A percentile compares a stretch with the other conserved stretches of the same genome.
Evolutionary conservation across 2,113 vertebrate genomes (phyloP).

Genomic region (Eulacestoma nigropectus): DNA sequence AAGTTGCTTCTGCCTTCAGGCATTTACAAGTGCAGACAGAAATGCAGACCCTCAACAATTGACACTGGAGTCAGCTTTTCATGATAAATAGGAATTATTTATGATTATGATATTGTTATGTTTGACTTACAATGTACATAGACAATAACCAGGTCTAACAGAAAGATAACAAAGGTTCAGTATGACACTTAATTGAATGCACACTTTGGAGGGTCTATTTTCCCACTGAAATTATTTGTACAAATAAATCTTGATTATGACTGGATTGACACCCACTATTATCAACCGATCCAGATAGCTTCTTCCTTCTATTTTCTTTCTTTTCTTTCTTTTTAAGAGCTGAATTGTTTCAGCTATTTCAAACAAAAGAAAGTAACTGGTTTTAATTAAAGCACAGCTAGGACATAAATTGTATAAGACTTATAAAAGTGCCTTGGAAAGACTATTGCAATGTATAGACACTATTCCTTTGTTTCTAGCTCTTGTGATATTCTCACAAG

Average conservation of each 20-base stretch:
- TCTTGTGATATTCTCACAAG: background rate
- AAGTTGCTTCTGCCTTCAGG: conserved; percentile 13
- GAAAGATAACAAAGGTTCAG: conserved; percentile 18
- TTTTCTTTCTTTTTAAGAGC: background rate
- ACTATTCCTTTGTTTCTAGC: background rate
- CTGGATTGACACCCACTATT: background rate
- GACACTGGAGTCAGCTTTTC: conserved; percentile 19
- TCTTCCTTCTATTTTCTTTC: conserved; percentile 15
- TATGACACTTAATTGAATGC: conserved; percentile 28
- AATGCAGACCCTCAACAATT: background rate
- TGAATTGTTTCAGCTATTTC: conserved; percentile 37
- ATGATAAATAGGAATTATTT: conserved; percentile 42
- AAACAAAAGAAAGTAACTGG: conserved; percentile 36
- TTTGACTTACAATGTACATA: conserved; percentile 8
- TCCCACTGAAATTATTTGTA: conserved; percentile 24
- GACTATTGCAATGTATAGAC: background rate
- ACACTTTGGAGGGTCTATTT: conserved; percentile 8
- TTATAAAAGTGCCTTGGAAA: conserved; percentile 11
- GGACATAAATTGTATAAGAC: conserved; percentile 11
- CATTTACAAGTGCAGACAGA: background rate
- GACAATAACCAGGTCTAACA: conserved; percentile 33
- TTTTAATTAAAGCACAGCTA: conserved; percentile 44
- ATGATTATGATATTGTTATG: background rate
- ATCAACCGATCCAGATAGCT: conserved; percentile 6
- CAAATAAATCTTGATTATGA: conserved; percentile 34